Base-by-base conservation (phyloP, 2,113 vertebrate genomes). In the Pholis gunnellus region DNA sequence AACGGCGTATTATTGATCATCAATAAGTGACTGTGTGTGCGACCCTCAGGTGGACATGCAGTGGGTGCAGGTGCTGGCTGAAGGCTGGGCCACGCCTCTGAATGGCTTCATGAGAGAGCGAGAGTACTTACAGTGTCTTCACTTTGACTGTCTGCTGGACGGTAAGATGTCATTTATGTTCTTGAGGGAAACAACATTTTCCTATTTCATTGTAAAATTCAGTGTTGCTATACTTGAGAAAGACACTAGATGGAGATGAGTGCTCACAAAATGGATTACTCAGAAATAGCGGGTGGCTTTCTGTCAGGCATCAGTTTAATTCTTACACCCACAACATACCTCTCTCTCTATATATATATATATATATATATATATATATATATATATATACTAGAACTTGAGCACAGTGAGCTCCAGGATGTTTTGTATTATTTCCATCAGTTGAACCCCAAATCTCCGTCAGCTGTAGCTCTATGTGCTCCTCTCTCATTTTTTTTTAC, bases 21-120 rank as follows among this genome's bases (percentile, higher is more conserved):
- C 7, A 3, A 0, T 46, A 20, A 79, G 17, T 56, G 57, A 14
- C 50, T 72, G 17, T 72, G 73, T 85, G 0, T n/a, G 20, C 92
- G 74, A 17, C 27, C 63, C n/a, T 71, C 83, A 99, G 98, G 96
- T 99, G 92, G 98, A 99, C 91, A 97, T 99, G 97, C 98, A 99
- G 69, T 99, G 98, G 98, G 98, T 99, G 27, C 98, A 99, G 93
- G 98, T 99, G 60, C 93, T 99, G 91, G 98, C 98, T 5, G 98
- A 99, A 94, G 98, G 98, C 18, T 99, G 98, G 98, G 98, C 98
- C 34, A 99, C 98, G 14, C 98, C 98, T 5, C 91, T 99, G 68
- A 99, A 97, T 13, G 98, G 98, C 89, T 99, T 99, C 78, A 99
- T 99, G 98, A 96, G 98, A 79, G 98, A 99, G 90, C 94, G 98